A percentile compares a stretch with the other conserved stretches of the same genome.
phyloP scores from a whole-genome alignment of 2,113 vertebrate genomes.

The Zosterops lateralis region DNA sequence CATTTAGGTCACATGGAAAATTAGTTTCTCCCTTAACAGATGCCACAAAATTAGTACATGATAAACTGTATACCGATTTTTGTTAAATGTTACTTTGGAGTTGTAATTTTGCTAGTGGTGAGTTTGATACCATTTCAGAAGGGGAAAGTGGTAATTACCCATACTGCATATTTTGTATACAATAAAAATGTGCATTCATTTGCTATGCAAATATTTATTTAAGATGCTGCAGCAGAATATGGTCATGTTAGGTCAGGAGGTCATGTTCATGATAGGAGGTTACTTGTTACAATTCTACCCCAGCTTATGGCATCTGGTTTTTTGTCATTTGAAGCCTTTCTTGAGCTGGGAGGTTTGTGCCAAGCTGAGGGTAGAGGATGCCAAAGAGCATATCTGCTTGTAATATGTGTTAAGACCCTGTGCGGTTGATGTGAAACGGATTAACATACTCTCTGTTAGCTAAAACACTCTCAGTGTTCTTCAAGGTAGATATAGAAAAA shows the following conservation, averaged over 20 bases:
- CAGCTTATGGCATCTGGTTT: not conserved
- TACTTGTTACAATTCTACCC: not conserved
- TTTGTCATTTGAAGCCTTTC: not conserved
- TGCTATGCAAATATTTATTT: not conserved
- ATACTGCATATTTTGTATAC: not conserved
- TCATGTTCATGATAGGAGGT: not conserved
- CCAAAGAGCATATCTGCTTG: not conserved
- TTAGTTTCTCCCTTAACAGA: not conserved
- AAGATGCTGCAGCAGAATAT: not conserved
- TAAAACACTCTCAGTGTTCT: not conserved
- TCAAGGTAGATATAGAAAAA: not conserved
- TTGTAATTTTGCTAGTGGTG: not conserved
- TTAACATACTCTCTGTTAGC: not conserved
- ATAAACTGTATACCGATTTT: not conserved
- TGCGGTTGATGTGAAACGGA: not conserved
- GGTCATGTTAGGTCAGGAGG: not conserved
- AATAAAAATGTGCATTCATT: not conserved
- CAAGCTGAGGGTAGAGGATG: not conserved
- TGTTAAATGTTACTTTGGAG: not conserved
- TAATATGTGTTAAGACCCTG: not conserved
- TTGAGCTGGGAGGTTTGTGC: not conserved
- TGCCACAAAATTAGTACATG: not conserved
- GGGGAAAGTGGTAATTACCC: not conserved
- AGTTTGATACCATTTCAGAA: not conserved
- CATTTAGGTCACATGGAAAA: conserved; percentile 11